Base-by-base conservation (phyloP, 2,888 invertebrate species). In the Stenodera caucasica region DNA sequence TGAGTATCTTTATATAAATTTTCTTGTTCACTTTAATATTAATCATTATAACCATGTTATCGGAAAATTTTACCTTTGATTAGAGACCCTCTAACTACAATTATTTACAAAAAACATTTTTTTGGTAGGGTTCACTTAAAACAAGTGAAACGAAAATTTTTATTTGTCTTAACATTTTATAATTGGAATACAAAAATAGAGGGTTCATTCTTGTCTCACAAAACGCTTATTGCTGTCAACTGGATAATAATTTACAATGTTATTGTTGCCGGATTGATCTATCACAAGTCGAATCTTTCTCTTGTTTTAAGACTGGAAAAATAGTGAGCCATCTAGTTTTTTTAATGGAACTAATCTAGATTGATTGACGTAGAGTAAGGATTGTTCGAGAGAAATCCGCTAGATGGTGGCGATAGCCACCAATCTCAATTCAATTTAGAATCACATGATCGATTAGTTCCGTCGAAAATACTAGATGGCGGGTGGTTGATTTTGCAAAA, bases 131-230 rank as follows among this genome's bases (percentile, higher is more conserved):
- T 73, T 76, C 72, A 75, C 73, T 74, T 71, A 68, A 5, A 21
- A 69, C 69, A 71, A 75, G 74, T 75, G 73, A 75, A 76, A 75
- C 73, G 71, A 75, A 72, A 72, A 70, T 70, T 71, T 69, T 75
- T 70, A 70, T 73, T 74, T 71, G 65, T 76, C 75, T 76, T 73
- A 73, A 73, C 70, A 75, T 75, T 76, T 76, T 26, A 79, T 79
- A 79, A 79, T 80, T 76, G 77, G 45, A 78, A 79, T 81, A 81
- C 79, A 82, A 82, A 82, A 82, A 82, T 82, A 82, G 81, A 81
- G 81, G 81, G 81, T 81, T 79, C 78, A 77, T 79, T 79, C 78
- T 37, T 80, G 78, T 76, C 73, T 79, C 73, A 79, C 79, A 80
- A 78, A 80, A 80, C 78, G 77, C 79, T 81, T 81, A 81, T 81